Base-by-base conservation (phyloP, 2,113 vertebrate species). In the Podarcis raffonei region DNA sequence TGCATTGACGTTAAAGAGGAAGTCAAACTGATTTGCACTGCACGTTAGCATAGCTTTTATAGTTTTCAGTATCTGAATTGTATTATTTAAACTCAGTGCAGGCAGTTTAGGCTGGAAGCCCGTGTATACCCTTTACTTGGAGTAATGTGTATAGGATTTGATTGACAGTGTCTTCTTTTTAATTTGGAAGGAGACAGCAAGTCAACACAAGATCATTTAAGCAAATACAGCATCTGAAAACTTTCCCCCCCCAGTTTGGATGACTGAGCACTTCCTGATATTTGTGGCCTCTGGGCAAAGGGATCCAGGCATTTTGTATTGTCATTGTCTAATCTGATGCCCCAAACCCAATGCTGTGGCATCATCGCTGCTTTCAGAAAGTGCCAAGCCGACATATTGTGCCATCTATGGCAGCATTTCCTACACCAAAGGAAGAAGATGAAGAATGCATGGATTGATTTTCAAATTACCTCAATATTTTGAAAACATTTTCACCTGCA, bases 401-500 rank as follows among this genome's bases (percentile, higher is more conserved):
- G 95, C 94, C 95, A 96, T 94, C 95, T 87, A 96, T 94, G 94
- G 95, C 92, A 95, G 94, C 89, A 12, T 95, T 96, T 66, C 65
- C 90, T 95, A 96, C 91, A 42, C 85, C 9, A 53, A 94, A 95
- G 89, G 94, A 92, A 94, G 95, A 97, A 96, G 96, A 97, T 95
- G 96, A 84, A 66, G 89, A 97, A 97, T 92, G 96, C 95, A 97
- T 4, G 97, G 96, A 97, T 97, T 97, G 96, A 97, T 97, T 97
- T 97, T 97, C 97, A 97, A 98, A 97, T 96, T 97, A 97, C 97
- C 96, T 97, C 96, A 97, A 97, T 99, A 97, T 99, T 99, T 99
- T 98, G 98, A 97, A 98, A 99, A 99, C 98, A 98, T 97, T 97
- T 98, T 99, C 97, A 98, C 98, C 98, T 99, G 98, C 98, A 98